Evolutionary conservation across 2,113 vertebrate species (phyloP).

Genomic region (Ictalurus punctatus): DNA sequence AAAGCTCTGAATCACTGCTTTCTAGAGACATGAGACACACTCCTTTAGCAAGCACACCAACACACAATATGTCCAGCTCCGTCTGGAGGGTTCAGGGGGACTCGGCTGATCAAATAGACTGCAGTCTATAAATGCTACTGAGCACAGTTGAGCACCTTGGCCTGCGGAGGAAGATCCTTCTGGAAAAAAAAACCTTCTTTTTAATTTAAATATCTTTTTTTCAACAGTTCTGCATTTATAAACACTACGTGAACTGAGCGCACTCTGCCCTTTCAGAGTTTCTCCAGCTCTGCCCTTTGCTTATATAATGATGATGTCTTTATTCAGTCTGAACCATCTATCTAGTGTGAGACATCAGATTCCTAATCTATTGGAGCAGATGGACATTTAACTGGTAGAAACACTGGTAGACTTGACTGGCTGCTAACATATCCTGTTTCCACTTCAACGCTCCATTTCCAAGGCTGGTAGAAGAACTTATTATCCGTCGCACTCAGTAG

Average conservation of each 20-base stretch:
- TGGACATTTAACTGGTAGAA: background rate
- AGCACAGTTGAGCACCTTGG: background rate
- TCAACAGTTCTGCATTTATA: background rate
- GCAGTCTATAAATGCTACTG: constrained; percentile 16
- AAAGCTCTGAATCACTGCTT: constrained; percentile 64
- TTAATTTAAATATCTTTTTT: background rate
- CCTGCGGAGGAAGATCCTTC: background rate
- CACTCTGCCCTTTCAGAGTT: background rate
- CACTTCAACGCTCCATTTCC: background rate
- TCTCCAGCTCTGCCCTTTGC: background rate
- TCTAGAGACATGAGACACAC: constrained; percentile 35
- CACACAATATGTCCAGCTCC: constrained; percentile 57
- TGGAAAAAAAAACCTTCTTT: background rate
- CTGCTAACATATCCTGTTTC: background rate
- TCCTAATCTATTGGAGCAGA: background rate
- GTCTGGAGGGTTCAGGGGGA: constrained; percentile 40
- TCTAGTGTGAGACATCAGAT: background rate
- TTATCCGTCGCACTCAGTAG: background rate
- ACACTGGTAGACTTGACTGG: background rate
- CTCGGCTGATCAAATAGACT: background rate
- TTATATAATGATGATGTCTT: background rate
- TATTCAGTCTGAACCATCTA: background rate
- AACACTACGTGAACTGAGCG: background rate
- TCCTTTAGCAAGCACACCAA: constrained; percentile 47
- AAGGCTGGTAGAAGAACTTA: background rate